Evolutionary conservation across 2,797 vertebrate genomes (phyloP).

Genomic region (Petrocephalus schoutedeni): DNA sequence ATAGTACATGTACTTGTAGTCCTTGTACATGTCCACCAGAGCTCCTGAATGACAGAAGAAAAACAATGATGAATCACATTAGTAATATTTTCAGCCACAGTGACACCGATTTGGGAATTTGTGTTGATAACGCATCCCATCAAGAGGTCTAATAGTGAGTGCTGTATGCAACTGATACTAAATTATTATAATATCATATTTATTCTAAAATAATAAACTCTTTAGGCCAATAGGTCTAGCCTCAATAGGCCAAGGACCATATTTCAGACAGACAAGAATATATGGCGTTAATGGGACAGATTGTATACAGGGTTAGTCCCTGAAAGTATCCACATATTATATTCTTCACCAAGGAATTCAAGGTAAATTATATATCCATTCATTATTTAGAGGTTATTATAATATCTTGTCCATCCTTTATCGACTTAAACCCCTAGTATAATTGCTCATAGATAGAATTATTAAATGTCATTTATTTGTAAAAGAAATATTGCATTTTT

Average conservation of each 20-base stretch:
- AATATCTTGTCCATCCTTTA: background rate
- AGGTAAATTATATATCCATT: background rate
- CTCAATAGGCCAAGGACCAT: background rate
- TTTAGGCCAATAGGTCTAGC: background rate
- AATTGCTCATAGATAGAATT: background rate
- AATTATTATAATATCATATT: background rate
- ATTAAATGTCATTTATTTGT: background rate
- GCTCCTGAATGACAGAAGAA: constrained; percentile 54
- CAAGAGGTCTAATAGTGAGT: background rate
- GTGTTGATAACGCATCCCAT: background rate
- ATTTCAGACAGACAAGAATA: background rate
- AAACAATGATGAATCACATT: background rate
- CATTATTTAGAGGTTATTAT: background rate
- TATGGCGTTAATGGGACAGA: background rate
- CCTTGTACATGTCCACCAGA: constrained; percentile 66
- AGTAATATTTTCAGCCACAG: background rate
- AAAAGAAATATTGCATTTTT: background rate
- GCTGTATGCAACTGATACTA: background rate
- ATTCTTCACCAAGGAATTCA: background rate
- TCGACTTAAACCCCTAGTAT: background rate
- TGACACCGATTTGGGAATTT: background rate
- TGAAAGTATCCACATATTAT: background rate
- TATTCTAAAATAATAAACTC: background rate
- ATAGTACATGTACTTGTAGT: constrained; percentile 77
- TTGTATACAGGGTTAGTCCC: background rate